Evolutionary conservation across 2,113 vertebrate species (phyloP).

Genomic region (Albula goreensis): DNA sequence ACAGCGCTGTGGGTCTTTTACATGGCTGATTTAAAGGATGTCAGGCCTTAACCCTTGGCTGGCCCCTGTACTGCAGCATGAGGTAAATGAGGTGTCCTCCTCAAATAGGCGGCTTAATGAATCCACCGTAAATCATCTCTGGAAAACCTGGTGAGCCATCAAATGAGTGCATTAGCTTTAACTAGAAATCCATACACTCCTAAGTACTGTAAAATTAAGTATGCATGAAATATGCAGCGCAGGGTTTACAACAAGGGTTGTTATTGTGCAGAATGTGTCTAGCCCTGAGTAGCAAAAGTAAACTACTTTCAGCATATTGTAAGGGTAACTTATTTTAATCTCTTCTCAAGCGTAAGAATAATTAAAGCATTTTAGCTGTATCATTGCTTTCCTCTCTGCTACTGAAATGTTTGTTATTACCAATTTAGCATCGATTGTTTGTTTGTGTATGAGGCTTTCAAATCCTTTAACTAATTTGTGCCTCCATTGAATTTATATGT

Average conservation of each 20-base stretch:
- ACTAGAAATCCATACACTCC: conserved; percentile 30
- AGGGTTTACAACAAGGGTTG: not conserved
- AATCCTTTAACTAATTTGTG: not conserved
- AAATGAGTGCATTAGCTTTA: conserved; percentile 50
- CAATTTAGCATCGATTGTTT: not conserved
- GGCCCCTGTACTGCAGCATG: not conserved
- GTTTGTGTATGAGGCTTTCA: not conserved
- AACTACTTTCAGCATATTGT: not conserved
- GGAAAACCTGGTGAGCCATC: conserved; percentile 36
- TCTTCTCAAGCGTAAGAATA: not conserved
- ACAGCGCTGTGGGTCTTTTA: not conserved
- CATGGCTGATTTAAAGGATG: not conserved
- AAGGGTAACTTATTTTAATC: not conserved
- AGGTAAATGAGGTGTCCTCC: conserved; percentile 10
- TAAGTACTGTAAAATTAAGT: conserved; percentile 5
- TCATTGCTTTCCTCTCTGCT: not conserved
- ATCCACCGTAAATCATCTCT: conserved; percentile 15
- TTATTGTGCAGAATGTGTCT: not conserved
- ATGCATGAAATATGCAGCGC: conserved; percentile 8
- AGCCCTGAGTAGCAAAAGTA: not conserved
- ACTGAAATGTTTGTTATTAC: not conserved
- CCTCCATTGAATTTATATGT: conserved; percentile 30
- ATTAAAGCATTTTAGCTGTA: not conserved
- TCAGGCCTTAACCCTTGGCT: not conserved
- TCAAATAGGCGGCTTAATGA: not conserved